Percentiles rank a stretch among this genome's conserved stretches.
Evolutionary conservation across 2,888 invertebrate genomes (phyloP).

Genomic region (Branchipolynoe longqiensis): DNA sequence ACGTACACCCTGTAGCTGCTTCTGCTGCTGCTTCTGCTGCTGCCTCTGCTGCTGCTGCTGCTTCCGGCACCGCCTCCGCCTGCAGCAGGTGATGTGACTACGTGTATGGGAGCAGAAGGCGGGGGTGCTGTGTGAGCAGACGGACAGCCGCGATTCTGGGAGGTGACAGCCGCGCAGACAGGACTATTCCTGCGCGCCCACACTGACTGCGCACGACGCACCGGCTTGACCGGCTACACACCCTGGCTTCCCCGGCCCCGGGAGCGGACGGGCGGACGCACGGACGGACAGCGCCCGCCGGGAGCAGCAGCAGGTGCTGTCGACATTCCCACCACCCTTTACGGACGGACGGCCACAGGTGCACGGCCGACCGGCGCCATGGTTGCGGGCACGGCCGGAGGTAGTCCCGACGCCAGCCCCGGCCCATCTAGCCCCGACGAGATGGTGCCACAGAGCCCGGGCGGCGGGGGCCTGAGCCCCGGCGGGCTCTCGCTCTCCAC

Average conservation of each 20-base stretch:
- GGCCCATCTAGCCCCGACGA: background rate
- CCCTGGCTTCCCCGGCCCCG: background rate
- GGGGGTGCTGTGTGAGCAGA: background rate
- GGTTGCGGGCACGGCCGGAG: constrained; percentile 27
- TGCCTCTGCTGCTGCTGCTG: no score
- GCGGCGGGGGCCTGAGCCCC: background rate
- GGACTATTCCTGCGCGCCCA: background rate
- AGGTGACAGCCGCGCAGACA: background rate
- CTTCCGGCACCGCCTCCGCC: no score
- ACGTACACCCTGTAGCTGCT: no score
- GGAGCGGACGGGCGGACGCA: background rate
- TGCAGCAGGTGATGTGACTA: no score
- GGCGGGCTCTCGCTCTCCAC: background rate
- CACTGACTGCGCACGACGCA: background rate
- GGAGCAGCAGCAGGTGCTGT: background rate
- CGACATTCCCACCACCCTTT: no score
- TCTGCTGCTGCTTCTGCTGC: no score
- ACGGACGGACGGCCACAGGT: no score
- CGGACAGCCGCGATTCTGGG: background rate
- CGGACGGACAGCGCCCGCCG: background rate
- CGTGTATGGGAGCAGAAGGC: no score
- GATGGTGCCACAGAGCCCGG: constrained; percentile 2
- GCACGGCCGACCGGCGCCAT: background rate
- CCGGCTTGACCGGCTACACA: background rate
- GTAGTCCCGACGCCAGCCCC: background rate